Base-by-base conservation (phyloP, 2,797 vertebrate genomes). In the Spea hammondii region DNA sequence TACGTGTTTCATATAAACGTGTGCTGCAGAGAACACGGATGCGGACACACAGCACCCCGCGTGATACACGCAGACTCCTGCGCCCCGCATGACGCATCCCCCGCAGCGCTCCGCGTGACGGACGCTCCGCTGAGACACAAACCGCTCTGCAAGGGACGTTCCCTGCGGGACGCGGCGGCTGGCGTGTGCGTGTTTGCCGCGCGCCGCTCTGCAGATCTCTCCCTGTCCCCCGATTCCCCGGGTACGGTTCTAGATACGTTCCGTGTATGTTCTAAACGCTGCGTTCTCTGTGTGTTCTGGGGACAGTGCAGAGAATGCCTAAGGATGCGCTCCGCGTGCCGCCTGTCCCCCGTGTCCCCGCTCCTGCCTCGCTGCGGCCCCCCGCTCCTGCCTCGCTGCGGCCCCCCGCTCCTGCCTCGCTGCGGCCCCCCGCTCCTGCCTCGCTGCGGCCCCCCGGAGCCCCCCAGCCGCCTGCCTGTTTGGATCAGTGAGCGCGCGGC, bases 401-500 rank as follows among this genome's bases (percentile, higher is more conserved):
- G 9, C 12, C 51, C 14, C 0, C 59, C 13, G 32, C 8, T 49
- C 60, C 5, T 12, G 8, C 10, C 12, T 54, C 32, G 32, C 32
- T 32, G 32, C 32, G 2, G 32, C 12, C 51, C 14, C 0, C 59
- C 13, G 32, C 8, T 49, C 60, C 5, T 12, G 8, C 10, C 12
- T 54, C 32, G 32, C 32, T 32, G 32, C 32, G 32, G 32, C 55
- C 55, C 55, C 8, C 55, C 55, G n/a, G 55, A 5, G 10, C 11
- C 12, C n/a, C 17, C 11, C 14, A 17, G 12, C 53, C 46, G 62
- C 59, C 78, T 48, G 72, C 70, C 71, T 68, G 14, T 54, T 62
- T 77, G 64, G 69, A 77, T 78, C 4, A 49, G 60, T 80, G 80
- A 78, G 77, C 70, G 32, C 78, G 73, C 70, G 9, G 14, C 1